Percentiles rank a stretch among this genome's conserved stretches.
phyloP scores from a whole-genome alignment of 2,888 invertebrate species.

The Coenonympha glycerion region DNA sequence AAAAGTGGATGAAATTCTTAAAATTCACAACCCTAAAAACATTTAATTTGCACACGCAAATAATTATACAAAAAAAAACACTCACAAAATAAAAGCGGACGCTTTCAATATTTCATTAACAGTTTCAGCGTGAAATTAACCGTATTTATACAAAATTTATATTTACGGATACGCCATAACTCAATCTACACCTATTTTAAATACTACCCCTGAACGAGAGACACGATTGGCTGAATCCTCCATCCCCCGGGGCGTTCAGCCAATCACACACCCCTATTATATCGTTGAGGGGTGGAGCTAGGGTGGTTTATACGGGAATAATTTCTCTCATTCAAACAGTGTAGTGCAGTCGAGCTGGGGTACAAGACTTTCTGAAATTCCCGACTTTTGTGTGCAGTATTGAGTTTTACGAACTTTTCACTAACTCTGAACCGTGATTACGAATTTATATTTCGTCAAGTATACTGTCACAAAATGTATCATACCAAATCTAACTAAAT shows the following conservation, averaged over 20 bases:
- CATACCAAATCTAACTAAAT: no score
- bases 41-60: slow-evolving; percentile 4
- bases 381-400: slow-evolving; percentile 27
- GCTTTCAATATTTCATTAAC: slow-evolving; percentile 54
- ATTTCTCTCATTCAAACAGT: slow-evolving; percentile 63
- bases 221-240: slow-evolving; percentile 55
- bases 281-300: slow-evolving; percentile 62
- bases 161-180: slow-evolving; percentile 65
- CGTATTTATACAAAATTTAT: slow-evolving; percentile 61
- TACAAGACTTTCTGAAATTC: slow-evolving; percentile 29
- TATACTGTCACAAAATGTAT: not conserved
- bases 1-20: no score
- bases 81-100: slow-evolving; percentile 21
- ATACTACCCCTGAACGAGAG: slow-evolving; percentile 46
- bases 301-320: slow-evolving; percentile 60
- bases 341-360: slow-evolving; percentile 41
- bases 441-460: not conserved
- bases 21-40: slow-evolving; percentile 13
- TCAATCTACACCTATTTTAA: slow-evolving; percentile 70
- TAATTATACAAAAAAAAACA: slow-evolving; percentile 11
- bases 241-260: slow-evolving; percentile 58
- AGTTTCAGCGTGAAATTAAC: slow-evolving; percentile 48
- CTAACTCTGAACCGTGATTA: slow-evolving; percentile 7
- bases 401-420: slow-evolving; percentile 19
- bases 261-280: slow-evolving; percentile 50